Conservation (phyloP, 92 coral and sea anemone species). For the Ricordea florida region DNA sequence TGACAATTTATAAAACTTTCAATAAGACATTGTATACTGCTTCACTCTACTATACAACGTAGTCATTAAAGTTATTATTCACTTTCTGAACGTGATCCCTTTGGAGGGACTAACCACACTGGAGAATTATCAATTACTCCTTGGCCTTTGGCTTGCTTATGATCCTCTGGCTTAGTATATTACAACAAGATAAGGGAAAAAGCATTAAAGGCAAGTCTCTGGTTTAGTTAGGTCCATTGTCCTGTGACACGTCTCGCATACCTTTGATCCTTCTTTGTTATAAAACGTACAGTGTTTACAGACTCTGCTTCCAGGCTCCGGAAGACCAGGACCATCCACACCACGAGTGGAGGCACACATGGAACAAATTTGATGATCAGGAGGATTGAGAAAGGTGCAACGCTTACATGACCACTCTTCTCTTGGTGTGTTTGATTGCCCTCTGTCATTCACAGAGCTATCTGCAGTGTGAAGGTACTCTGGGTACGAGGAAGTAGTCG, state of each 20-base stretch:
- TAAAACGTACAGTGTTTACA: conserved; percentile 50
- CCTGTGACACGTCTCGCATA: conserved; percentile 40
- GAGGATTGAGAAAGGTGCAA: conserved; percentile 59
- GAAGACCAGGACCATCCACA: background rate
- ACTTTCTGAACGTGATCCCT: too few relatives aligned
- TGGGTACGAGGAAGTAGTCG: background rate
- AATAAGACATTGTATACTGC: too few relatives aligned
- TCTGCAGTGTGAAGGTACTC: background rate
- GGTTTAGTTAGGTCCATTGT: background rate
- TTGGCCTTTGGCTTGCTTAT: too few relatives aligned
- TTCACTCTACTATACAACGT: too few relatives aligned
- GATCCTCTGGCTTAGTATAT: too few relatives aligned
- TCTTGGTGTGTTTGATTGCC: background rate
- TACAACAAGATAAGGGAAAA: too few relatives aligned
- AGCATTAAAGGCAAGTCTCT: conserved; percentile 36
- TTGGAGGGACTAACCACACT: too few relatives aligned
- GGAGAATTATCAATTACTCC: too few relatives aligned
- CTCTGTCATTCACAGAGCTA: background rate
- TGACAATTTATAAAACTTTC: too few relatives aligned
- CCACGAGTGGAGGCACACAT: conserved; percentile 62
- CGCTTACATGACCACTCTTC: conserved; percentile 58
- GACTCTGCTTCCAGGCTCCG: conserved; percentile 38
- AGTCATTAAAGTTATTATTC: too few relatives aligned
- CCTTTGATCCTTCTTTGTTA: conserved; percentile 28
- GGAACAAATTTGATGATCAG: conserved; percentile 37